A percentile compares a stretch with the other conserved stretches of the same genome.
Evolutionary conservation across 2,113 vertebrate species (phyloP).

Genomic region (Hystrix cristata): DNA sequence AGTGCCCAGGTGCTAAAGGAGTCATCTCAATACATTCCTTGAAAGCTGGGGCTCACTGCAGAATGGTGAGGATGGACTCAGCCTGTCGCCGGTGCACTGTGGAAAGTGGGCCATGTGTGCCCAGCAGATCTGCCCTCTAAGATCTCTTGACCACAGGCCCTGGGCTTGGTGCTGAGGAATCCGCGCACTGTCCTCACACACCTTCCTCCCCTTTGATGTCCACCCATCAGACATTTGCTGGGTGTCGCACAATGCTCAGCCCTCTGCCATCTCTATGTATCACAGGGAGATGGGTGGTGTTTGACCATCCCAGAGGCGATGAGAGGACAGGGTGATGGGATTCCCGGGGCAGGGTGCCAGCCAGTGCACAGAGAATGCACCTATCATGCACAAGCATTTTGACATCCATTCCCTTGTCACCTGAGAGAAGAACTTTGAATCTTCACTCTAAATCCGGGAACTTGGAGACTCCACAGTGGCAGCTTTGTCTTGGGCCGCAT

Average conservation of each 20-base stretch:
- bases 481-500: not conserved
- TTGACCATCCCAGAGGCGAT: not conserved
- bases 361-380: rapidly evolving
- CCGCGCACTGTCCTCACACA: rapidly evolving
- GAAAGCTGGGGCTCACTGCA: not conserved
- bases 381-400: not conserved
- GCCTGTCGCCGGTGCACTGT: not conserved
- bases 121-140: not conserved
- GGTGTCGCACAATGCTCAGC: not conserved
- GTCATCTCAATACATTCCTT: not conserved
- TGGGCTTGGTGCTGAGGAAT: not conserved
- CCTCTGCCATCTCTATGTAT: not conserved
- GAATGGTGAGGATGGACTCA: not conserved
- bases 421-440: not conserved
- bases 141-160: not conserved
- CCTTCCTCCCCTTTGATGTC: not conserved
- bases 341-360: not conserved
- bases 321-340: not conserved
- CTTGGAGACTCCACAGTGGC: not conserved
- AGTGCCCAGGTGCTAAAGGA: not conserved
- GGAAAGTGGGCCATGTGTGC: not conserved
- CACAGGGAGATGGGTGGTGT: not conserved
- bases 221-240: not conserved
- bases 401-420: not conserved
- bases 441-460: not conserved